Evolutionary conservation across 2,113 vertebrate species (phyloP).

Genomic region (Heptranchias perlo): DNA sequence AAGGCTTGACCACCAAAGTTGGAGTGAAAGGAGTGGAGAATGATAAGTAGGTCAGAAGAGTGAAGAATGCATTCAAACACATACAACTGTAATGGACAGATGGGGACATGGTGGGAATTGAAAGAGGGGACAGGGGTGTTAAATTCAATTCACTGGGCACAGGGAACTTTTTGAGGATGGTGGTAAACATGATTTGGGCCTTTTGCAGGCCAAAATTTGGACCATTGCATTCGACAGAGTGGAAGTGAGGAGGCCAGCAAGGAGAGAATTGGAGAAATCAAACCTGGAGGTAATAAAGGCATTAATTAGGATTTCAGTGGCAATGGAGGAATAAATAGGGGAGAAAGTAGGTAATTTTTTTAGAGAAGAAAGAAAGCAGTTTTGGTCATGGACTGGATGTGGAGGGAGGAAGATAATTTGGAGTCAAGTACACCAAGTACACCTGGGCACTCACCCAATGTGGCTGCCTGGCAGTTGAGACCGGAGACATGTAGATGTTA

Average conservation of each 20-base stretch:
- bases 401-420: neutral
- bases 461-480: neutral
- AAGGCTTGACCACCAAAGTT: neutral
- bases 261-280: neutral
- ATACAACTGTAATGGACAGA: neutral
- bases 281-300: neutral
- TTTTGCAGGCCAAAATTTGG: neutral
- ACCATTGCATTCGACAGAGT: neutral
- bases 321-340: neutral
- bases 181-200: neutral
- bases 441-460: too few species aligned
- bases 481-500: neutral
- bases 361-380: neutral
- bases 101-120: neutral
- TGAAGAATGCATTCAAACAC: neutral
- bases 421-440: neutral
- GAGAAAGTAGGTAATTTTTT: neutral
- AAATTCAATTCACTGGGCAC: neutral
- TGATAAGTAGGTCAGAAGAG: neutral
- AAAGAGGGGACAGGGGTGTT: neutral
- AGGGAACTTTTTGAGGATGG: neutral
- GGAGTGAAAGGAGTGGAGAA: neutral
- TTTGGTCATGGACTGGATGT: neutral
- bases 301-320: neutral
- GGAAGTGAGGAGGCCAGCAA: neutral